Evolutionary conservation across 2,888 invertebrate genomes (phyloP), one percentile per base, ranked within the genome.

Genomic region (Neocrepidodera transversa): DNA sequence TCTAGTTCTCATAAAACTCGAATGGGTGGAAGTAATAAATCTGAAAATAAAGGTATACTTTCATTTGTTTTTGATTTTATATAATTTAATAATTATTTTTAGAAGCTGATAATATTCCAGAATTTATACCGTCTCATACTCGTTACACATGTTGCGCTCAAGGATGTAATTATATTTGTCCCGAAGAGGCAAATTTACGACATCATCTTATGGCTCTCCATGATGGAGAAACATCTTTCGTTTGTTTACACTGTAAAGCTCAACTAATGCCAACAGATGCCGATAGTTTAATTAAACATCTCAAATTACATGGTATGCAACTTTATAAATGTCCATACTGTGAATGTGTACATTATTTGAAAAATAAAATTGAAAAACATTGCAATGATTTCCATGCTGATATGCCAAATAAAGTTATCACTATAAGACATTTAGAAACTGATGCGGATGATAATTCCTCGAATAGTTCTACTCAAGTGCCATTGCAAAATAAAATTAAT

Each of bases 281-380:
- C 2, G 76, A 76, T 20, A 64, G 38, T 32, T 61, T 92, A 56
- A 77, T 89, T 8, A 82, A 84, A 47, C 94, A 94, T 78, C 81
- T 93, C 60, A 86, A 87, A 72, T 85, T 89, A 80, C 93, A 94
- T 78, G 91, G 90, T 64, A 80, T 82, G 4, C 83, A 83, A 58
- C 78, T 94, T 28, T 92, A 86, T 77, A 88, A 88, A 67, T 94
- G 93, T 77, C 83, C 86, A 0, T 79, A 82, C 60, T 93, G 93
- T 72, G 74, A 81, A 28, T 87, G 86, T 74, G 83, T 87, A 65
- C 88, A 90, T 75, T 84, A 85, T 72, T 84, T 84, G 65, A 84
- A 81, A 36, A 80, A 83, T 43, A 78, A 85, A 5, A 82, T 92
- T 2, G 91, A 91, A 60, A 83, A 85, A 18, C 93, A 93, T 74